Base-by-base conservation (phyloP, 2,113 vertebrate genomes). In the Semicossyphus pulcher region DNA sequence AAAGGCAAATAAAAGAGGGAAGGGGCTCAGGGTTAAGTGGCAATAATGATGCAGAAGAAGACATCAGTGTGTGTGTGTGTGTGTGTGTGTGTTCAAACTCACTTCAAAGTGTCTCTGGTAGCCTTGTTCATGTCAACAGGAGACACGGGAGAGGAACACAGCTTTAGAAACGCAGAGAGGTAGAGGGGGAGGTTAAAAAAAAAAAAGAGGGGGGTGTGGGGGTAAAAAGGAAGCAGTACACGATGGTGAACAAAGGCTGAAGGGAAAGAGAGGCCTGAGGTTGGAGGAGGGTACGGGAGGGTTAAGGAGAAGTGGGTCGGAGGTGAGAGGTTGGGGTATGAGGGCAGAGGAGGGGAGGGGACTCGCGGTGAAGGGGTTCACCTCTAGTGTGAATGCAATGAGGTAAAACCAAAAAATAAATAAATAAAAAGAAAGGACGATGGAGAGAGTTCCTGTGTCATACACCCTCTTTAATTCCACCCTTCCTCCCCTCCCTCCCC, bases 361-460 rank as follows among this genome's bases (percentile, higher is more conserved):
- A 16, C 53, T 73, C 36, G 47, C 15, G 44, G 80, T 76, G 69
- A 59, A 49, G 80, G 84, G 89, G 91, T 89, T 92, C 68, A 69
- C 89, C 91, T 81, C 72, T 72, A 80, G 87, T 87, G 91, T 89
- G 92, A 94, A 91, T 51, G 78, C 78, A 81, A 49, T 2, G 85
- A 93, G 89, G 92, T 91, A 83, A 87, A 60, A 48, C 80, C 78
- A 81, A 84, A 15, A 15, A 8, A n/a, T n/a, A n/a, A n/a, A n/a
- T n/a, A n/a, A n/a, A n/a, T n/a, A 16, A 28, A 32, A 34, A 72
- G 80, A 90, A 92, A 88, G 57, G 69, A 85, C 9, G 59, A 89
- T 81, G 87, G 73, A 86, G 88, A 93, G 88, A 92, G 90, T 92
- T 92, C 88, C 85, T 91, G 90, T 92, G 87, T 91, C 90, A 87